Conservation (phyloP, 2,113 vertebrate genomes). For the Malurus cyaneus region DNA sequence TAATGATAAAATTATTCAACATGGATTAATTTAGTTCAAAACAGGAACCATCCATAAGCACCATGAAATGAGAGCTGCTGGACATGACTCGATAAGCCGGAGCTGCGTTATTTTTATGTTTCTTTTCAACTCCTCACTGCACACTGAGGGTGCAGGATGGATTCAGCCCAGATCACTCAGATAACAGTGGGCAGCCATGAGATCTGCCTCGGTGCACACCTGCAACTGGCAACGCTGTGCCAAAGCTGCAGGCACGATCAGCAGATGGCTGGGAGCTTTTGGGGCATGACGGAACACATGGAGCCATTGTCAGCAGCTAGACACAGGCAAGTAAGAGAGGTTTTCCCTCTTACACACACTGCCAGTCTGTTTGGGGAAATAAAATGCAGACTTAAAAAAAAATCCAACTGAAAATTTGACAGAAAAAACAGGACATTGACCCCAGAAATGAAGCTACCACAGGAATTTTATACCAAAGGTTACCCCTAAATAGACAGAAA, state of each 20-base stretch:
- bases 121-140: neutral
- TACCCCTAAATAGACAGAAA: neutral
- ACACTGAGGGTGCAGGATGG: neutral
- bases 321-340: neutral
- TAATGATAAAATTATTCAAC: neutral
- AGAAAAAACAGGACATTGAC: neutral
- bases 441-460: neutral
- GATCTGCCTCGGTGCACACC: neutral
- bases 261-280: neutral
- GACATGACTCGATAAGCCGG: neutral
- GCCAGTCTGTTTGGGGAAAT: neutral
- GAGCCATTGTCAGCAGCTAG: neutral
- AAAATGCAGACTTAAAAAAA: neutral
- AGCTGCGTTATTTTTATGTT: neutral
- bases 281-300: neutral
- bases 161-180: neutral
- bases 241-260: neutral
- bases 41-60: neutral
- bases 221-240: neutral
- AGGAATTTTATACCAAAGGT: neutral
- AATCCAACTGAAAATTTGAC: neutral
- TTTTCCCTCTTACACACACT: neutral
- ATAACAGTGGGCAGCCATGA: neutral
- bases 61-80: neutral
- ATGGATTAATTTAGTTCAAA: neutral